These are phyloP conservation scores for Cyclopterus lumpus DNA, from an alignment of 2,797 vertebrate species.

Conservation along the genomic window DNA sequence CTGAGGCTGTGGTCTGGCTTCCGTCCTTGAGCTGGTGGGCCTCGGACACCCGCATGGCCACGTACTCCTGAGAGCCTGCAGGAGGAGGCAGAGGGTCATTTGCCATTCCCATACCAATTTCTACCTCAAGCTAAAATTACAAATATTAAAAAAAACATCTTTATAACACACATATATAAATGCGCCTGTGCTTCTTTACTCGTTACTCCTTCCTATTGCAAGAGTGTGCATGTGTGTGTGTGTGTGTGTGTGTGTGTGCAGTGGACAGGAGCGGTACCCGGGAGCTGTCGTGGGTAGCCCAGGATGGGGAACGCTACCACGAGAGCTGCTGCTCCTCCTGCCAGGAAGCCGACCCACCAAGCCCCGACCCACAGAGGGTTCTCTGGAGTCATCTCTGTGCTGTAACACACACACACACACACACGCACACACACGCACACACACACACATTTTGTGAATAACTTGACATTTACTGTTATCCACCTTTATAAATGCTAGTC, in stretches of 20 bases:
- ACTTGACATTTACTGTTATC: not conserved
- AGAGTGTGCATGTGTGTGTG: not conserved
- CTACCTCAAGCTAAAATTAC: not conserved
- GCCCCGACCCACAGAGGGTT: conserved; percentile 95
- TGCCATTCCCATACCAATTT: not conserved
- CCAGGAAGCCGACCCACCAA: conserved; percentile 97
- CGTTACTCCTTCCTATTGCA: not conserved
- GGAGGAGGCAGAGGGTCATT: not conserved
- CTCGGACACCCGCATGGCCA: conserved; percentile 89
- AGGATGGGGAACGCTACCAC: conserved; percentile 91
- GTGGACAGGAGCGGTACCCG: conserved; percentile 80
- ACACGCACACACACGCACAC: not conserved
- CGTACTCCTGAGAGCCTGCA: conserved; percentile 89
- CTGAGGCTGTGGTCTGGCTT: conserved; percentile 78
- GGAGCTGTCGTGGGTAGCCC: conserved; percentile 91
- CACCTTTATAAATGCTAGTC: not conserved
- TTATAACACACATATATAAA: too few species aligned
- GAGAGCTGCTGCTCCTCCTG: conserved; percentile 86
- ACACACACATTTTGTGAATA: conserved; percentile 1
- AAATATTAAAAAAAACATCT: not conserved
- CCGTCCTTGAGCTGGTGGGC: conserved; percentile 89
- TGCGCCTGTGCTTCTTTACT: not conserved
- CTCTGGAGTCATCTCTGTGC: conserved; percentile 87
- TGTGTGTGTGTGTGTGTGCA: not conserved
- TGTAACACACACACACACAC: conserved; percentile 61